A percentile compares a stretch with the other conserved stretches of the same genome.
Conservation (phyloP, 2,797 vertebrate genomes). For the Gambelia wislizenii region DNA sequence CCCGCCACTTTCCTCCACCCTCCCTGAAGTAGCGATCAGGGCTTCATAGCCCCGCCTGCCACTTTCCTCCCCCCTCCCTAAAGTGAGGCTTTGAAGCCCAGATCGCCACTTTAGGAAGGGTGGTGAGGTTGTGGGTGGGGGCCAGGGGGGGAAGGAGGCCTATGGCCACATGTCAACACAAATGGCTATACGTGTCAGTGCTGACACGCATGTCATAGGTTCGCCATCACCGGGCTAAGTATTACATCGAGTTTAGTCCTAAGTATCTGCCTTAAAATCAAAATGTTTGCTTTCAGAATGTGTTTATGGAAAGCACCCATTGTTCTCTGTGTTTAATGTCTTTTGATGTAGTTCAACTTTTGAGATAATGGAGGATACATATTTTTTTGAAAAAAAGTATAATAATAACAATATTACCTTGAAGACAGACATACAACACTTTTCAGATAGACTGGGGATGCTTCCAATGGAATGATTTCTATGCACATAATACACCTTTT, state of each 20-base stretch:
- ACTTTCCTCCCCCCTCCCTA: too few species aligned
- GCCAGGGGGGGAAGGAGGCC: too few species aligned
- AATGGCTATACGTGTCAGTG: too few species aligned
- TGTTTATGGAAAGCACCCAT: background rate
- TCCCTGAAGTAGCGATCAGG: too few species aligned
- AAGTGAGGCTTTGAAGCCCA: too few species aligned
- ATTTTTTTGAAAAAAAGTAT: background rate
- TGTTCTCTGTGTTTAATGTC: background rate
- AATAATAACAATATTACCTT: background rate
- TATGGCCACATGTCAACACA: too few species aligned
- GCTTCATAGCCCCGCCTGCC: too few species aligned
- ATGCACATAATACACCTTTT: background rate
- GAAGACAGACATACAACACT: background rate
- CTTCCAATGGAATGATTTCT: background rate
- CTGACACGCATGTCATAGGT: too few species aligned
- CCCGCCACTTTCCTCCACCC: too few species aligned
- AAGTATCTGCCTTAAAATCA: background rate
- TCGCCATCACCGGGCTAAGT: too few species aligned
- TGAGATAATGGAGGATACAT: background rate
- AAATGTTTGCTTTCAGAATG: background rate
- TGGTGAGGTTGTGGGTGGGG: too few species aligned
- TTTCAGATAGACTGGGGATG: background rate
- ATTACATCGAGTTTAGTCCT: background rate
- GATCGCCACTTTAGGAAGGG: too few species aligned
- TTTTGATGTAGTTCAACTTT: background rate